Evolutionary conservation across 2,888 invertebrate species (phyloP), one percentile per base, ranked within the genome.

Genomic region (Philereme transversata): DNA sequence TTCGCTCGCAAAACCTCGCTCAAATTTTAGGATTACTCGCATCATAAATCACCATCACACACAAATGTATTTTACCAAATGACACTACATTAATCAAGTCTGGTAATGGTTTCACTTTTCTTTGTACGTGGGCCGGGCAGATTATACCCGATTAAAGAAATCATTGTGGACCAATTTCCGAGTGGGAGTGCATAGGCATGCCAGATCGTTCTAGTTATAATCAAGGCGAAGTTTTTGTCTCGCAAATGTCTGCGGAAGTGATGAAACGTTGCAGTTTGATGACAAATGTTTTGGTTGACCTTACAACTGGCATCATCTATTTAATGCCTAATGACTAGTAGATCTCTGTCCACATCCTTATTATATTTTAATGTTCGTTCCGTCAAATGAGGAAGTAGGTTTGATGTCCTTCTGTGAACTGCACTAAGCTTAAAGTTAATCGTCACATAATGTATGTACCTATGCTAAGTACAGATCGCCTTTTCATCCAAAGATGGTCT

Each of bases 61-160:
- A 72, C 70, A 74, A 75, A 71, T 74, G 73, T 70, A 68, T 65
- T 77, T 72, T 72, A 74, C 73, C 70, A 65, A 78, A 76, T 70
- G 76, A 76, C 75, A 79, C 66, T 51, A 69, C 75, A 82, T 82
- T 72, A 78, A 81, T 82, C 82, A 82, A 72, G 64, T 56, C 62
- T 71, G 64, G 64, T 80, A 81, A 79, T 80, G 72, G 78, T 81
- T 81, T 82, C 79, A 81, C 80, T 83, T 81, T 81, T 78, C 77
- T 76, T 82, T 78, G 75, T 74, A 77, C 75, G 66, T 77, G 70
- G 78, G 75, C 71, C 69, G 70, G 64, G 57, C 69, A 74, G 72
- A 77, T 74, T 71, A 70, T 62, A 67, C 66, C 70, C 75, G 77
- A 79, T 77, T 74, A 76, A 76, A 77, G 73, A 73, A 73, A 74